Conservation (phyloP, 2,113 vertebrate genomes). For the Hypanus sabinus region DNA sequence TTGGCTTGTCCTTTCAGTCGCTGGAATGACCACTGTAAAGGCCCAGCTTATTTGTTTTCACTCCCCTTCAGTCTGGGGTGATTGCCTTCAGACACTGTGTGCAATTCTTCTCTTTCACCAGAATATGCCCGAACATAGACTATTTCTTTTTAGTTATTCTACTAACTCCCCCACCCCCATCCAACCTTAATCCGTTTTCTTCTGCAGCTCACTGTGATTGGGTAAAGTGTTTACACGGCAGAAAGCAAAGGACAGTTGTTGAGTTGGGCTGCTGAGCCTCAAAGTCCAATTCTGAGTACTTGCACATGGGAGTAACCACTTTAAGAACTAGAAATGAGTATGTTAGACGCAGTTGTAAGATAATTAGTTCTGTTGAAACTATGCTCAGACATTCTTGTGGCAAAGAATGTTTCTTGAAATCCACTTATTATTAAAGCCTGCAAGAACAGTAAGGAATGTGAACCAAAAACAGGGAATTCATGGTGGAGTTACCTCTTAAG, state of each 20-base stretch:
- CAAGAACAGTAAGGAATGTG: background rate
- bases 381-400: background rate
- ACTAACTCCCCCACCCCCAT: background rate
- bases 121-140: background rate
- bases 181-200: background rate
- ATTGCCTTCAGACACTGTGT: too few relatives aligned
- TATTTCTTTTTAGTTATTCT: background rate
- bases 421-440: background rate
- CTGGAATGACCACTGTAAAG: too few relatives aligned
- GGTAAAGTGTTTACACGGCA: background rate
- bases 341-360: background rate
- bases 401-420: background rate
- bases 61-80: too few relatives aligned
- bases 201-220: background rate
- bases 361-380: background rate
- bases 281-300: conserved; percentile 44
- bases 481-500: background rate
- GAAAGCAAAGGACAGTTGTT: background rate
- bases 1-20: too few relatives aligned
- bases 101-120: too few relatives aligned
- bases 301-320: background rate
- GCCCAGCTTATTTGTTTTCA: too few relatives aligned
- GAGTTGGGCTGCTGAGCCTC: background rate
- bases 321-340: background rate
- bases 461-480: background rate